Conservation (phyloP, 2,888 invertebrate species). For the Scaptomyza cyrtandrae region DNA sequence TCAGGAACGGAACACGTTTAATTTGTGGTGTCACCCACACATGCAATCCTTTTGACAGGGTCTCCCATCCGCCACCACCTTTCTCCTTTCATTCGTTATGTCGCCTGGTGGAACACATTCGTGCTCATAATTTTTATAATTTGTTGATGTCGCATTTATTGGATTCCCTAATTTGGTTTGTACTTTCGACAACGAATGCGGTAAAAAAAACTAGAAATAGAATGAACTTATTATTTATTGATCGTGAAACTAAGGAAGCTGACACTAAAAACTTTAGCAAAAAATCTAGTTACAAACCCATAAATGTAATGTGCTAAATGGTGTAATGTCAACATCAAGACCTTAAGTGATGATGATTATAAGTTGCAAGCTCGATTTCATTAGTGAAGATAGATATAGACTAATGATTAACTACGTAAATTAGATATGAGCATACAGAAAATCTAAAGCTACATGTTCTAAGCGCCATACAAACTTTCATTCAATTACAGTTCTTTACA, state of each 20-base stretch:
- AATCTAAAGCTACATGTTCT: too few species aligned
- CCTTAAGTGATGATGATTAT: constrained; percentile 2
- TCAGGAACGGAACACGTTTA: constrained; percentile 48
- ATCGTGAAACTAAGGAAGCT: constrained; percentile 1
- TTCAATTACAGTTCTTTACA: too few species aligned
- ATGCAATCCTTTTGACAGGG: constrained; percentile 67
- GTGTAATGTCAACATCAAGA: constrained; percentile 1
- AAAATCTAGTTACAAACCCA: neutral
- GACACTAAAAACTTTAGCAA: neutral
- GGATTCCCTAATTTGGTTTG: constrained; percentile 40
- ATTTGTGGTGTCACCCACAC: constrained; percentile 54
- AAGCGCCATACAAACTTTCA: too few species aligned
- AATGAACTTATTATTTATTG: constrained; percentile 19
- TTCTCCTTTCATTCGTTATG: constrained; percentile 1
- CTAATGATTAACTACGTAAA: constrained; percentile 1
- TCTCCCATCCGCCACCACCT: constrained; percentile 17
- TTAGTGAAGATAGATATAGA: neutral
- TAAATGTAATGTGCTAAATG: constrained; percentile 7
- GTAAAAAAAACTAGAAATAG: constrained; percentile 23
- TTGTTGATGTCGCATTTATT: constrained; percentile 51
- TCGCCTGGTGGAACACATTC: constrained; percentile 19
- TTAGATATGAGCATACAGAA: too few species aligned
- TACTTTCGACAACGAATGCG: constrained; percentile 9
- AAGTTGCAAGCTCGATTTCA: neutral
- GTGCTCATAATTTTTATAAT: constrained; percentile 67